Evolutionary conservation across 2,797 vertebrate genomes (phyloP).

Genomic region (Orientallactaga sibirica): DNA sequence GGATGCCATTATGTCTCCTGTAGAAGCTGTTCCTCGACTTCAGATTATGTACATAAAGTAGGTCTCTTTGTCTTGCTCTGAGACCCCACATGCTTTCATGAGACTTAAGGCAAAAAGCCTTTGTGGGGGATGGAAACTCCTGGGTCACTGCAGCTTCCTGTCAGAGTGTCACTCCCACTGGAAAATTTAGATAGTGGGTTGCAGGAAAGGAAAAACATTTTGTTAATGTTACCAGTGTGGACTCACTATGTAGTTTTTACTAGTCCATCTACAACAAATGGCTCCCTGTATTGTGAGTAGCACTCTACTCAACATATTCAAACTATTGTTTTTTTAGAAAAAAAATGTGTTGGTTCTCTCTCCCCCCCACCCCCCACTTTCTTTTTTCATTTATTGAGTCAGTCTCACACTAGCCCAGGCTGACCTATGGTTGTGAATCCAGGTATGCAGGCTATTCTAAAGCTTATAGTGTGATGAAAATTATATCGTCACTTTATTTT

Average conservation of each 20-base stretch:
- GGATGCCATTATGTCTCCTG: not conserved
- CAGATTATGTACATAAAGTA: not conserved
- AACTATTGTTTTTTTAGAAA: not conserved
- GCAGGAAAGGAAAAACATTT: not conserved
- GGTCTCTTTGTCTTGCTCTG: not conserved
- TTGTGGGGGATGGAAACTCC: not conserved
- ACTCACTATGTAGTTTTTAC: conserved; percentile 35
- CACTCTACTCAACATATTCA: conserved; percentile 34
- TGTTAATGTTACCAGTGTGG: not conserved
- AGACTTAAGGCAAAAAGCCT: not conserved
- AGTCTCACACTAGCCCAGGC: too few species aligned
- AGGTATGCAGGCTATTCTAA: conserved; percentile 51
- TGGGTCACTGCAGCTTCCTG: not conserved
- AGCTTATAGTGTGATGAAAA: conserved; percentile 59
- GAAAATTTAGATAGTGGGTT: not conserved
- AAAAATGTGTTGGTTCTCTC: not conserved
- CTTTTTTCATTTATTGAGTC: too few species aligned
- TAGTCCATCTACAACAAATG: conserved; percentile 46
- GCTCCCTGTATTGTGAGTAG: conserved; percentile 64
- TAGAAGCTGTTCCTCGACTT: not conserved
- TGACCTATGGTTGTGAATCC: conserved; percentile 30
- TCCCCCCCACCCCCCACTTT: too few species aligned
- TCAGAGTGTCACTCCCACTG: not conserved
- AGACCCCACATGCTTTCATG: not conserved
- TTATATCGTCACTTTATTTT: conserved; percentile 46